Percentiles rank a stretch among this genome's conserved stretches.
Evolutionary conservation across 1,140 invertebrate genomes (phyloP).

Genomic region (Drosophila novamexicana): DNA sequence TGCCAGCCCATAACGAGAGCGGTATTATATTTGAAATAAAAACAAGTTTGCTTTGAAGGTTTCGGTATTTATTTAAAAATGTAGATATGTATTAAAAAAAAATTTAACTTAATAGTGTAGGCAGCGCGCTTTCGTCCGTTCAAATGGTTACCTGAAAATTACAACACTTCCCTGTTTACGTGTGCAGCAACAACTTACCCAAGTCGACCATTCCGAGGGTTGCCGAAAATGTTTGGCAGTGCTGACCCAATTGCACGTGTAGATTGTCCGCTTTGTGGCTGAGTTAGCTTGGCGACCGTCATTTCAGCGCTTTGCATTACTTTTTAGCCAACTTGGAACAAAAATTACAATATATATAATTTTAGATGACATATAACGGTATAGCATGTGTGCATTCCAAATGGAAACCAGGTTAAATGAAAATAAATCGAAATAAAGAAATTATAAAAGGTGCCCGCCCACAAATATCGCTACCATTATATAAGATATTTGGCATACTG

Average conservation of each 20-base stretch:
- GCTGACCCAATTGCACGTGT: slow-evolving; percentile 26
- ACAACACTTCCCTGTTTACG: slow-evolving; percentile 37
- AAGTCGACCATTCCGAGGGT: background rate
- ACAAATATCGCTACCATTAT: slow-evolving; percentile 38
- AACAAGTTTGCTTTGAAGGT: no score
- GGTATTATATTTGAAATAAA: no score
- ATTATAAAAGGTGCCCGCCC: slow-evolving; percentile 33
- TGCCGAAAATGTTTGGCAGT: slow-evolving; percentile 4
- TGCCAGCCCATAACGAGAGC: background rate
- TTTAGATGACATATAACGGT: slow-evolving; percentile 49
- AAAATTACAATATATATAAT: slow-evolving; percentile 73
- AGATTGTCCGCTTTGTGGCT: slow-evolving; percentile 51
- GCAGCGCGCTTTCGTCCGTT: background rate
- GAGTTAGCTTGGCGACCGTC: slow-evolving; percentile 53
- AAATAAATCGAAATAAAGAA: slow-evolving; percentile 38
- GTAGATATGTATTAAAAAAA: background rate
- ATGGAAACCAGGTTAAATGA: slow-evolving; percentile 34
- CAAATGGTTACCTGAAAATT: slow-evolving; percentile 40
- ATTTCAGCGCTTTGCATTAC: slow-evolving; percentile 71
- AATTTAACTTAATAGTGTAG: background rate
- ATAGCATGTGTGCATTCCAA: slow-evolving; percentile 40
- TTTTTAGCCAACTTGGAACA: slow-evolving; percentile 79
- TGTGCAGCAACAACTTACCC: slow-evolving; percentile 61
- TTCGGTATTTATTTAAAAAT: background rate
- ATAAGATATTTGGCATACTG: slow-evolving; percentile 34